Evolutionary conservation across 2,797 vertebrate genomes (phyloP).

Genomic region (Ctenopoma multispine): DNA sequence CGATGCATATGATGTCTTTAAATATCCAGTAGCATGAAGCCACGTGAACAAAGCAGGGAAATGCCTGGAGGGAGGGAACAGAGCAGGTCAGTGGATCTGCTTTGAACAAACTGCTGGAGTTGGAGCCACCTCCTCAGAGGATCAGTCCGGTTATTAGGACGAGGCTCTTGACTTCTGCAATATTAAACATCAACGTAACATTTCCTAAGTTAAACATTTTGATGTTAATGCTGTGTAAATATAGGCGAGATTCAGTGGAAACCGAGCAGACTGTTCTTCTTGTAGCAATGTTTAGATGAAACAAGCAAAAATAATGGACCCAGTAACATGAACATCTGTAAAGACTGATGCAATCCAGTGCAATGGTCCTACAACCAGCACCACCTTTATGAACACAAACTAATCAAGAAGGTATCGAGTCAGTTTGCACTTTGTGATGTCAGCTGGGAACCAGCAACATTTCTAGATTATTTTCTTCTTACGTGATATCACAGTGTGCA

Average conservation of each 20-base stretch:
- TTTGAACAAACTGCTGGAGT: slow-evolving; percentile 42
- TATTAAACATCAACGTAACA: background rate
- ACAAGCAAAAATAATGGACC: slow-evolving; percentile 1
- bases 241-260: no score
- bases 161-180: background rate
- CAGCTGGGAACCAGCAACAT: background rate
- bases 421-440: background rate
- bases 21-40: slow-evolving; percentile 54
- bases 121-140: background rate
- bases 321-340: slow-evolving; percentile 1
- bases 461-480: no score
- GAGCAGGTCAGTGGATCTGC: slow-evolving; percentile 47
- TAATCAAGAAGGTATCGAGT: slow-evolving; percentile 21
- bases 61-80: slow-evolving; percentile 12
- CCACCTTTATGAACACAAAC: background rate
- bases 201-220: background rate
- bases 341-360: slow-evolving; percentile 8
- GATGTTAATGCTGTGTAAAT: no score
- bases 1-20: slow-evolving; percentile 64
- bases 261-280: background rate
- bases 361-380: slow-evolving; percentile 8
- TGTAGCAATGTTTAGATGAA: background rate
- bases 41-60: slow-evolving; percentile 5
- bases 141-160: background rate
- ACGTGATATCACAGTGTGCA: no score